These are phyloP conservation scores for Drosophila auraria DNA, from an alignment of 1,140 invertebrate genomes.

Conservation along the genomic window DNA sequence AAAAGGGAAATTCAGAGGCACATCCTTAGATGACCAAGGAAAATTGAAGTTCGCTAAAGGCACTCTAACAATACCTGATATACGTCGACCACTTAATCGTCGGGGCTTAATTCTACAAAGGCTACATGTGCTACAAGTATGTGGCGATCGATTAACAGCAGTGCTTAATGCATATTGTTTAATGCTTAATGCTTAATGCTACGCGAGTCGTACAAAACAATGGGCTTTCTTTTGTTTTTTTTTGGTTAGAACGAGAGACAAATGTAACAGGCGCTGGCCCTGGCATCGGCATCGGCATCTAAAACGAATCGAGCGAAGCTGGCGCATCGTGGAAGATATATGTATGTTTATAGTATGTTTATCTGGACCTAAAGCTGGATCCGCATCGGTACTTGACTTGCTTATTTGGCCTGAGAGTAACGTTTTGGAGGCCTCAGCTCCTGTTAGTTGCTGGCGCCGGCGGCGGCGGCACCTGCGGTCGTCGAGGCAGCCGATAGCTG, in stretches of 20 bases:
- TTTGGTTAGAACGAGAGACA: conserved; percentile 18
- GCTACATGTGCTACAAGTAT: conserved; percentile 7
- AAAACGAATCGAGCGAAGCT: conserved; percentile 23
- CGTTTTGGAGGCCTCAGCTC: conserved; percentile 9
- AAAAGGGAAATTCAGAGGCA: no score
- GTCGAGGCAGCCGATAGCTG: conserved; percentile 64
- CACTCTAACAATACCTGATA: background rate
- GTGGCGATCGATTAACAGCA: conserved; percentile 21
- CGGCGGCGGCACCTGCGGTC: conserved; percentile 1
- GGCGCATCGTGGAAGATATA: conserved; percentile 48
- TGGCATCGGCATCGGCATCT: conserved; percentile 4
- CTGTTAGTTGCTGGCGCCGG: conserved; percentile 36
- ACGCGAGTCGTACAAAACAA: conserved; percentile 29
- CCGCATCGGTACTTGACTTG: conserved; percentile 41
- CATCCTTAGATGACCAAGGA: no score
- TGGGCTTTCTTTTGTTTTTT: background rate
- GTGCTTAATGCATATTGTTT: conserved; percentile 30
- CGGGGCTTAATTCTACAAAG: conserved; percentile 21
- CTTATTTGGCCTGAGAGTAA: conserved; percentile 32
- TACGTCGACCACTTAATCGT: conserved; percentile 4
- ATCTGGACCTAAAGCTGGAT: conserved; percentile 9
- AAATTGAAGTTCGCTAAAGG: no score
- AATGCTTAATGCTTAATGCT: conserved; percentile 41
- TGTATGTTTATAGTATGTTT: background rate
- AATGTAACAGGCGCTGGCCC: conserved; percentile 35